phyloP scores from a whole-genome alignment of 2,888 invertebrate genomes.

The Linnaemya tessellans region DNA sequence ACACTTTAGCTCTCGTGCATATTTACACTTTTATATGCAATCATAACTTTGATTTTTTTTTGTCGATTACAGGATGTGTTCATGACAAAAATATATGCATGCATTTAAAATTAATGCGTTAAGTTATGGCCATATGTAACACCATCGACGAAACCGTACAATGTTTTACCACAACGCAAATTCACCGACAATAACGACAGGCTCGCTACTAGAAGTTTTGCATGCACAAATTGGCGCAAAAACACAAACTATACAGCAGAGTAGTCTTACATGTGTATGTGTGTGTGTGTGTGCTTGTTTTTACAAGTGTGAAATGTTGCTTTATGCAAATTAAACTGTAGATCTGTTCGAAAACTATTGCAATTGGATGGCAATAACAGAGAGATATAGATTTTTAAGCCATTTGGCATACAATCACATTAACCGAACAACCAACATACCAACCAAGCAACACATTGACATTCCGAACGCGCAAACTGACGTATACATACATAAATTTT shows the following conservation, averaged over 20 bases:
- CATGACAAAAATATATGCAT: slow-evolving; percentile 18
- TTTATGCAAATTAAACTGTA: slow-evolving; percentile 24
- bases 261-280: no score
- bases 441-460: slow-evolving; percentile 11
- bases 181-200: slow-evolving; percentile 50
- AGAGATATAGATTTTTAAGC: slow-evolving; percentile 36
- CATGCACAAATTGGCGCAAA: not conserved
- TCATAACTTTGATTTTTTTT: slow-evolving; percentile 36
- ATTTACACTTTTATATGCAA: slow-evolving; percentile 18
- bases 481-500: not conserved
- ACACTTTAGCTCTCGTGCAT: not conserved
- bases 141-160: slow-evolving; percentile 61
- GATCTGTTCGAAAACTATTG: slow-evolving; percentile 31
- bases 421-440: slow-evolving; percentile 23
- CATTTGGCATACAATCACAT: slow-evolving; percentile 35
- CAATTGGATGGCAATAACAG: slow-evolving; percentile 65
- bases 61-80: not conserved
- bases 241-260: not conserved
- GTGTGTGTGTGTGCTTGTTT: not conserved
- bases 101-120: slow-evolving; percentile 68
- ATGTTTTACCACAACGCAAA: slow-evolving; percentile 62
- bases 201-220: slow-evolving; percentile 29
- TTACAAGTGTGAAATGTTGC: not conserved
- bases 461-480: not conserved
- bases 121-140: slow-evolving; percentile 69